A percentile compares a stretch with the other conserved stretches of the same genome.
Conservation (phyloP, 35 echinoderm and acorn worm species). For the Apostichopus japonicus region DNA sequence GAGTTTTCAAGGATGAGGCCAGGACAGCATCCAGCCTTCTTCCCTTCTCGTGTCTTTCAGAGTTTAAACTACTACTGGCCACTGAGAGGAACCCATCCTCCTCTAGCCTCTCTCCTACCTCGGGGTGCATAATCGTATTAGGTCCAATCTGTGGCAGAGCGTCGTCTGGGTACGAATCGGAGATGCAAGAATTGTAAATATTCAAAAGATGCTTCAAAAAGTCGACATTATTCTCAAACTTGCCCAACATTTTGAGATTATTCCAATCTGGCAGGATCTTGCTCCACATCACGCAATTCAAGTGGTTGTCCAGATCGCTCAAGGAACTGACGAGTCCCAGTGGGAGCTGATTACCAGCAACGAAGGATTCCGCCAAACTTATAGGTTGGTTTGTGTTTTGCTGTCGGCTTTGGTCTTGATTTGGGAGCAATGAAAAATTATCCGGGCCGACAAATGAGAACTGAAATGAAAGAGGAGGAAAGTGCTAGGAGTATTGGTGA, state of each 20-base stretch:
- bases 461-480: neutral
- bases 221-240: neutral
- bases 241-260: neutral
- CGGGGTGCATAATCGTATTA: neutral
- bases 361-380: neutral
- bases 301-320: slow-evolving; percentile 28
- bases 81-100: neutral
- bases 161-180: neutral
- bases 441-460: neutral
- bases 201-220: slow-evolving; percentile 14
- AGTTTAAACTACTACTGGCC: neutral
- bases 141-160: neutral
- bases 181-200: neutral
- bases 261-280: slow-evolving; percentile 8
- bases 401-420: neutral
- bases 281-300: neutral
- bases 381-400: neutral
- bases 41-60: neutral
- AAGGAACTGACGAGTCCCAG: neutral
- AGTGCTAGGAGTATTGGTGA: too few species aligned
- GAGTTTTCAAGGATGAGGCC: slow-evolving; percentile 14
- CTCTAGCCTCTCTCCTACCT: neutral
- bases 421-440: neutral
- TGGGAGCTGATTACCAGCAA: neutral
- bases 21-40: slow-evolving; percentile 35